These are phyloP conservation scores for Iselma pallidipennis DNA, from an alignment of 2,888 invertebrate species.

Conservation along the genomic window DNA sequence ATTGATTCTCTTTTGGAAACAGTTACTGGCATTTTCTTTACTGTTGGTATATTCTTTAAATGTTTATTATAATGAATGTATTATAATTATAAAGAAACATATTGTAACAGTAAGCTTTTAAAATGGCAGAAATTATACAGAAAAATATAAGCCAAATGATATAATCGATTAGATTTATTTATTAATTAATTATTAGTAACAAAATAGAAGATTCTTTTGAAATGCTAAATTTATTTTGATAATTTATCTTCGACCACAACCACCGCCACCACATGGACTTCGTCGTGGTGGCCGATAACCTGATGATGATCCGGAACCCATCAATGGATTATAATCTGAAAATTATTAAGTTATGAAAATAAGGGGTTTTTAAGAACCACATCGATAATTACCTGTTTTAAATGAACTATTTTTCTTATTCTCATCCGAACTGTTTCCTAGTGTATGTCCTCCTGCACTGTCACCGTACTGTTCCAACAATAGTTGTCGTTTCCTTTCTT, in stretches of 20 bases:
- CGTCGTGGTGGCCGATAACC: constrained; percentile 37
- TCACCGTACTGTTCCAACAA: constrained; percentile 15
- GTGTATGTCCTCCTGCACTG: neutral
- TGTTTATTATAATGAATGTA: constrained; percentile 26
- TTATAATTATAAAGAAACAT: constrained; percentile 6
- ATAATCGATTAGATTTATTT: neutral
- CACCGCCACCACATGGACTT: constrained; percentile 37
- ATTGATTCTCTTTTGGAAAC: constrained; percentile 9
- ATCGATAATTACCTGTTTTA: constrained; percentile 7
- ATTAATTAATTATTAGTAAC: neutral
- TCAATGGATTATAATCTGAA: constrained; percentile 39
- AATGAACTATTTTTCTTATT: constrained; percentile 11
- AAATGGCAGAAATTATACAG: neutral
- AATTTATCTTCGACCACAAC: constrained; percentile 31
- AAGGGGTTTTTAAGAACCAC: neutral
- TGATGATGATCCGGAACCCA: constrained; percentile 34
- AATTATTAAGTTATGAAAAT: constrained; percentile 4
- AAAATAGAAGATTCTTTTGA: neutral
- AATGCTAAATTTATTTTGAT: neutral
- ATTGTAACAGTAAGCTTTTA: neutral
- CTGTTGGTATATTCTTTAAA: constrained; percentile 28
- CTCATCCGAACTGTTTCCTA: constrained; percentile 5
- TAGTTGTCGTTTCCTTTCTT: constrained; percentile 37
- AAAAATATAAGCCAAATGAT: neutral
- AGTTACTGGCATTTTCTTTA: constrained; percentile 21